Base-by-base conservation (phyloP, 64 coral and sea anemone species). In the Anthopleura sola region DNA sequence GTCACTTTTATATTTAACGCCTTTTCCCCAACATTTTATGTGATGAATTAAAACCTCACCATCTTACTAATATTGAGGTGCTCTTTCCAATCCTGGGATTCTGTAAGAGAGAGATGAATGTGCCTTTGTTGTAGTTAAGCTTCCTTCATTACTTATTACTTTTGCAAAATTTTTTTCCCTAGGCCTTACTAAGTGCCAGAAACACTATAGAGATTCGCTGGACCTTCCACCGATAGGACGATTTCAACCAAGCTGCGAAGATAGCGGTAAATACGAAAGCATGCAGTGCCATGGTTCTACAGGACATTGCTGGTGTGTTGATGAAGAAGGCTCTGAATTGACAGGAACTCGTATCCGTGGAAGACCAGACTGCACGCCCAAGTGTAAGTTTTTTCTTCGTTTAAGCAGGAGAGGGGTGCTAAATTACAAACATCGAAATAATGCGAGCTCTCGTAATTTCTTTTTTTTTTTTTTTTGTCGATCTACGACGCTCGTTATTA, bases 261-360 rank as follows among this genome's bases (percentile, higher is more conserved):
- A 75, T 34, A 86, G 88, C 78, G 92, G 92, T 53, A 86, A 89
- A 75, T 94, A 94, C 54, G 84, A 86, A n/a, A 56, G 86, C 10
- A 80, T 94, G 17, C 92, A 94, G 33, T 94, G 92, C 84, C 87
- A 90, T 83, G 92, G 88, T 21, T 94, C 92, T 24, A 86, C 88
- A 33, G 92, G 87, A 18, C 71, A 50, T 37, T 94, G 92, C 51
- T 94, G 92, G 92, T 94, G 92, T 83, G 92, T 94, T 31, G 84
- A 94, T 38, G 71, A 79, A 16, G 34, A 82, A 36, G 92, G 92
- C 2, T 76, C 82, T 51, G 88, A 94, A 78, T 16, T 86, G 13
- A 23, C 23, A 0, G 83, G 62, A 39, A 90, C 92, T 15, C 75
- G 88, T 3, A 26, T 44, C 0, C 56, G 87, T 66, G 55, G 55